Base-by-base conservation (phyloP, 2,888 invertebrate species). In the Thera britannica region DNA sequence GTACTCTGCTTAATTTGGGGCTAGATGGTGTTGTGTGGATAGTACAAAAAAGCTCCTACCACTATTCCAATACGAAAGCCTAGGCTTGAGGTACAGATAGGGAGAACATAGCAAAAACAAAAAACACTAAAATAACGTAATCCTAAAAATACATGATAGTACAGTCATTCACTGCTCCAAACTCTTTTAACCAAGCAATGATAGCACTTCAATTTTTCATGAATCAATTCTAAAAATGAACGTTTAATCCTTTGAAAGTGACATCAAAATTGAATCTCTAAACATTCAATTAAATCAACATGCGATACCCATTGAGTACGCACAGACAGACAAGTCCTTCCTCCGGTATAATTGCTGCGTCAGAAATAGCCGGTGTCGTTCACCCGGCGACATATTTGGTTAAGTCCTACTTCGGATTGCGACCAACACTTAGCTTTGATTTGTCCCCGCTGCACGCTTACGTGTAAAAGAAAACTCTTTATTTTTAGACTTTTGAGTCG, bases 311-410 rank as follows among this genome's bases (percentile, higher is more conserved):
- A 75, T 72, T 73, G 64, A 72, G 70, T 65, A 65, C 65, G 54
- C 65, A 73, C 77, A 72, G 72, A 73, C 76, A 68, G 77, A 79
- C 76, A 76, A 75, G 72, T 77, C 77, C 75, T 80, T 83, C 82
- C 78, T 83, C 76, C 67, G 77, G 76, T 80, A 82, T 85, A 84
- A 85, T 85, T 81, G 83, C 83, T 78, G 68, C 68, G 75, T 78
- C 80, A 71, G 80, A 87, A 87, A 87, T 86, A 87, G 86, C 71
- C 62, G 67, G 77, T 79, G 86, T 85, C 86, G 82, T 87, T 86
- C 84, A 86, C 86, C 86, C 85, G 79, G 74, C 79, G 83, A 83
- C 84, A 80, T 84, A 81, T 85, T 85, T 83, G 83, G 83, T 78
- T 81, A 80, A 82, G 70, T 67, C 73, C 58, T 58, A 59, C 57